Conservation (phyloP, 1,140 invertebrate species). For the Pseudomyrmex concolor region DNA sequence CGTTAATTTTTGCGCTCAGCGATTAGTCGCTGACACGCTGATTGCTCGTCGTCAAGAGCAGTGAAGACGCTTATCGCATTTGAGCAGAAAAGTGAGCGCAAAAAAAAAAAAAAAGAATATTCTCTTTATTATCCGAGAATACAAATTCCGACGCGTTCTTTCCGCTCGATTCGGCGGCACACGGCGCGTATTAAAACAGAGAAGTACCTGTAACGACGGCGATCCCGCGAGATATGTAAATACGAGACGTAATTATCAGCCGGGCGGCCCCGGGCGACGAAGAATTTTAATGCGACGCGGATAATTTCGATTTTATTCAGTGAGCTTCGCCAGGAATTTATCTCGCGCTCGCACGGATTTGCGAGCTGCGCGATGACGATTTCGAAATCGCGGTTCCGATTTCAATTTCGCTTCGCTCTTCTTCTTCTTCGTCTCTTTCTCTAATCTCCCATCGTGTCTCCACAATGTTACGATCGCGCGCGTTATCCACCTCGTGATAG, state of each 20-base stretch:
- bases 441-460: not conserved
- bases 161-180: not conserved
- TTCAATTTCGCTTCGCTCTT: slow-evolving; percentile 33
- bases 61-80: slow-evolving; percentile 24
- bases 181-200: slow-evolving; percentile 40
- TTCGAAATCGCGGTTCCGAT: slow-evolving; percentile 39
- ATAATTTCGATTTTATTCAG: slow-evolving; percentile 41
- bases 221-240: slow-evolving; percentile 59
- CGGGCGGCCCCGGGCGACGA: slow-evolving; percentile 43
- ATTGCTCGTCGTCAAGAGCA: slow-evolving; percentile 35
- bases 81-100: not conserved
- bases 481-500: slow-evolving; percentile 13
- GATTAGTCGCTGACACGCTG: slow-evolving; percentile 37
- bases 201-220: slow-evolving; percentile 42
- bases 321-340: slow-evolving; percentile 59
- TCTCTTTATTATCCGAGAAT: slow-evolving; percentile 54
- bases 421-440: not conserved
- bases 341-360: slow-evolving; percentile 34
- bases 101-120: not conserved
- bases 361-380: slow-evolving; percentile 9
- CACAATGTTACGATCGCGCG: slow-evolving; percentile 6
- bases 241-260: slow-evolving; percentile 54
- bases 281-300: slow-evolving; percentile 55
- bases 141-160: slow-evolving; percentile 52
- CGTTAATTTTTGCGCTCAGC: slow-evolving; percentile 45